phyloP scores from a whole-genome alignment of 2,797 vertebrate genomes.

The Crax fasciolata region DNA sequence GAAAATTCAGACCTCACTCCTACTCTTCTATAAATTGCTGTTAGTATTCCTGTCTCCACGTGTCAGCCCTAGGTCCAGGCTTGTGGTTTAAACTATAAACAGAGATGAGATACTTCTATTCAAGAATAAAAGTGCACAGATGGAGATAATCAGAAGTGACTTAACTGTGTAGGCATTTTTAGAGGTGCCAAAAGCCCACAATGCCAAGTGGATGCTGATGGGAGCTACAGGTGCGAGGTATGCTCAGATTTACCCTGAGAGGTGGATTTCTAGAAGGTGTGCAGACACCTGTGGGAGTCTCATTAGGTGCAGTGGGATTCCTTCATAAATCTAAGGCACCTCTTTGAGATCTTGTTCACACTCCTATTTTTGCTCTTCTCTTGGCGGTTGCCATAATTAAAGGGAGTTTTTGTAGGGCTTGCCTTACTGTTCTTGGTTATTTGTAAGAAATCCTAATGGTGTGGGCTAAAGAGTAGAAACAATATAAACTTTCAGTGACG shows the following conservation, averaged over 20 bases:
- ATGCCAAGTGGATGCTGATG: background rate
- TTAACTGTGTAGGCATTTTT: slow-evolving; percentile 37
- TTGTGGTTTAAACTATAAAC: slow-evolving; percentile 36
- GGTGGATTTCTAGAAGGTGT: background rate
- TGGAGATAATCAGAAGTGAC: slow-evolving; percentile 60
- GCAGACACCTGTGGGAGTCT: slow-evolving; percentile 3
- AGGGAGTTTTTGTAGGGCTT: background rate
- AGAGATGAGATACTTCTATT: slow-evolving; percentile 39
- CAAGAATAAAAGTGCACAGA: slow-evolving; percentile 56
- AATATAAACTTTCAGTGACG: background rate
- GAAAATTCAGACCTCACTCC: slow-evolving; percentile 11
- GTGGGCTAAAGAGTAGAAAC: background rate
- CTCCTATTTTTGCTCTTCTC: background rate
- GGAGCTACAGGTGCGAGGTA: slow-evolving; percentile 30
- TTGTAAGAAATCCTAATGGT: background rate
- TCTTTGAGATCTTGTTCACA: slow-evolving; percentile 5
- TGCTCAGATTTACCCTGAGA: background rate
- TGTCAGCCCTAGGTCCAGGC: slow-evolving; percentile 23
- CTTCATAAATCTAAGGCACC: background rate
- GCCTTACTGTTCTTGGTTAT: background rate
- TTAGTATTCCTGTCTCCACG: slow-evolving; percentile 20
- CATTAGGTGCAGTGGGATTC: background rate
- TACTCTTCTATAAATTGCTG: background rate
- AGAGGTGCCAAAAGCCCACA: slow-evolving; percentile 56
- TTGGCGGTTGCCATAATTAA: slow-evolving; percentile 25